Evolutionary conservation across 2,797 vertebrate genomes (phyloP), one percentile per base, ranked within the genome.

Genomic region (Lithobates pipiens): DNA sequence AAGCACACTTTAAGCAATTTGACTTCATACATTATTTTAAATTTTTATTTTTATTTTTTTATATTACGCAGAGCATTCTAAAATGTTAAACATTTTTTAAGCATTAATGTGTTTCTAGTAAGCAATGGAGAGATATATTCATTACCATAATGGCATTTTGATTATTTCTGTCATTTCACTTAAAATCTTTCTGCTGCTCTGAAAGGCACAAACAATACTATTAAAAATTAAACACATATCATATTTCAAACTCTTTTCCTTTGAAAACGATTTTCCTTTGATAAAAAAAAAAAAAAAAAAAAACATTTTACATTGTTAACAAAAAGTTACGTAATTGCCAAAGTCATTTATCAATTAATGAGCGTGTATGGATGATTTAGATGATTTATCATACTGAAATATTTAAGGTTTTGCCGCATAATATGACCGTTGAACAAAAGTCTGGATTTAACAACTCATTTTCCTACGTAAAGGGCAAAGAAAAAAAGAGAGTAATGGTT

Each of bases 61-160:
- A 21, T 44, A 27, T 25, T 42, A 65, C 23, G 10, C 61, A 65
- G n/a, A 65, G 10, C 7, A 9, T 5, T 65, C n/a, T 23, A 65
- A 11, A 25, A 65, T 65, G 61, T 25, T 65, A 7, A 25, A 65
- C 2, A 9, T 23, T 9, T 54, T 5, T 54, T 54, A 25, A 65
- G 8, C n/a, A 25, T 65, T 46, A 25, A 44, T 69, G 25, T 10
- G 18, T 44, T 68, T 68, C 10, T 36, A 27, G 39, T 10, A 63
- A 21, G 63, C 44, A 23, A 46, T 25, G 5, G 39, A 11, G 68
- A 63, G n/a, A 36, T 78, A 25, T 68, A 29, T 68, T 68, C 65
- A 32, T 79, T 79, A 69, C 44, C 42, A 8, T 79, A 82, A 73
- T 82, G 23, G 72, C 57, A 67, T 75, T 67, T 75, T 82, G 50